A percentile compares a stretch with the other conserved stretches of the same genome.
Evolutionary conservation across 2,888 invertebrate genomes (phyloP).

Genomic region (Ceramica pisi): DNA sequence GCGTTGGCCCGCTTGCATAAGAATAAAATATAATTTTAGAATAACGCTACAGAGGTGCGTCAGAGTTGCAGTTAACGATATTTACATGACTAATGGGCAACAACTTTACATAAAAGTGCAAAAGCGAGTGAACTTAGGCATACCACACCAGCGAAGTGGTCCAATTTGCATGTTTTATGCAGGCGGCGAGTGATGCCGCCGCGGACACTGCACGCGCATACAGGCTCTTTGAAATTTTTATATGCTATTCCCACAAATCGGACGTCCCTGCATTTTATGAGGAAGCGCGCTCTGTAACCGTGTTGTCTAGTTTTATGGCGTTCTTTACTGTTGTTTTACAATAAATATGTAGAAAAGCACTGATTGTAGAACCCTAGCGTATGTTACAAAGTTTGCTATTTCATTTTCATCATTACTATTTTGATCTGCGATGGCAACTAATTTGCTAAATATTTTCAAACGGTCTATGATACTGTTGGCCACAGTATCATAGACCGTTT

Average conservation of each 20-base stretch:
- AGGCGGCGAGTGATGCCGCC: conserved; percentile 83
- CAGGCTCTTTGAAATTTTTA: conserved; percentile 87
- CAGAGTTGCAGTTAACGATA: conserved; percentile 84
- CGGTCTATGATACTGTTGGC: not conserved
- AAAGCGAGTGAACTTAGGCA: conserved; percentile 87
- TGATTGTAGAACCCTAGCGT: conserved; percentile 40
- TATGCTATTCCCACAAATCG: conserved; percentile 88
- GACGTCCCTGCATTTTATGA: conserved; percentile 84
- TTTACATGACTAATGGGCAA: conserved; percentile 88
- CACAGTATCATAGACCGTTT: too few species aligned
- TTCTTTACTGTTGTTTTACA: conserved; percentile 59
- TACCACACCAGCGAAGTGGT: conserved; percentile 85
- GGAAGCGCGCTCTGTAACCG: conserved; percentile 74
- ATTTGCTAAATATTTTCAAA: not conserved
- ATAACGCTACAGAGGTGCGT: conserved; percentile 70
- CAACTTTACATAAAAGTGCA: conserved; percentile 89
- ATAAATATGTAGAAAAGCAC: conserved; percentile 56
- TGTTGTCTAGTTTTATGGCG: conserved; percentile 71
- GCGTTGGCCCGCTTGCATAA: conserved; percentile 57
- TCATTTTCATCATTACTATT: conserved; percentile 5
- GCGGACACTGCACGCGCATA: conserved; percentile 82
- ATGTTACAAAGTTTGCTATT: conserved; percentile 10
- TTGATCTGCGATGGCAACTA: conserved; percentile 3
- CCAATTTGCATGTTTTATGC: conserved; percentile 91
- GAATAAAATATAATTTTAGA: conserved; percentile 70